phyloP scores from a whole-genome alignment of 2,113 vertebrate species.

The Oxygymnocypris stewartii region DNA sequence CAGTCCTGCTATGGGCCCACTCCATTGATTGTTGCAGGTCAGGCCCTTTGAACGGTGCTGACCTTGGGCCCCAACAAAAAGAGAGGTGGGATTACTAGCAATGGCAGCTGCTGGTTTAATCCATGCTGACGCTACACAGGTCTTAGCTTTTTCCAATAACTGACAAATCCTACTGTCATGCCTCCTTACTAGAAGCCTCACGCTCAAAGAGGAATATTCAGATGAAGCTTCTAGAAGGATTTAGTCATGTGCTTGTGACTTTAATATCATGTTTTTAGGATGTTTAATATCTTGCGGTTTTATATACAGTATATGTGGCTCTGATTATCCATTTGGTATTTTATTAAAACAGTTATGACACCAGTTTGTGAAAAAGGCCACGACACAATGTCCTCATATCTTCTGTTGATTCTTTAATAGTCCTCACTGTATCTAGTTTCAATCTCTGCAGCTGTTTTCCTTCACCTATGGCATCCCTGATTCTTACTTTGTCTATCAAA shows the following conservation, averaged over 20 bases:
- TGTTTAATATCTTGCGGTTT: background rate
- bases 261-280: background rate
- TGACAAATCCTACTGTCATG: conserved; percentile 65
- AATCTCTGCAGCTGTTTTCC: background rate
- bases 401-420: background rate
- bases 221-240: background rate
- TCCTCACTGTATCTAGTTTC: background rate
- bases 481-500: background rate
- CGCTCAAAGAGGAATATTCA: background rate
- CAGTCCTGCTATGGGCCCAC: conserved; percentile 32
- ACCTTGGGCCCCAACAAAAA: conserved; percentile 45
- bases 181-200: conserved; percentile 52
- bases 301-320: background rate
- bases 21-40: conserved; percentile 64
- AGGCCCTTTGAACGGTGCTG: conserved; percentile 62
- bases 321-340: background rate
- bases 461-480: background rate
- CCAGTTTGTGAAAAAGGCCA: background rate
- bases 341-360: conserved; percentile 1
- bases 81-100: conserved; percentile 50
- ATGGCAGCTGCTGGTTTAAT: conserved; percentile 64
- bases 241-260: background rate
- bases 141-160: conserved; percentile 75
- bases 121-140: conserved; percentile 70
- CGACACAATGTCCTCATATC: background rate